Evolutionary conservation across 2,113 vertebrate genomes (phyloP).

Genomic region (Lutjanus erythropterus): DNA sequence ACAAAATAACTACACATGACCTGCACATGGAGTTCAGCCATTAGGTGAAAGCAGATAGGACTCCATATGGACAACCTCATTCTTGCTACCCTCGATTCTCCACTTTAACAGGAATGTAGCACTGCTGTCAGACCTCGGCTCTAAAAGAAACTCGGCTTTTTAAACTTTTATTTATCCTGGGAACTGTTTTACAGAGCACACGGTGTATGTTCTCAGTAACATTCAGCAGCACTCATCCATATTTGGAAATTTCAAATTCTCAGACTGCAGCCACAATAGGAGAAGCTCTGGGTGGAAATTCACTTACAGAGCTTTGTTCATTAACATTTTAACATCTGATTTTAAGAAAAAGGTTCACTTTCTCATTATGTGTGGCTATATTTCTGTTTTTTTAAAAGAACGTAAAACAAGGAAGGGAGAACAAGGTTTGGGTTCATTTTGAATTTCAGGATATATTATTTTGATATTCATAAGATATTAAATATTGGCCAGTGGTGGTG

Average conservation of each 20-base stretch:
- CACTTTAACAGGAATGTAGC: slow-evolving; percentile 55
- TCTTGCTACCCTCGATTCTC: slow-evolving; percentile 1
- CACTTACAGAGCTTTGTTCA: neutral
- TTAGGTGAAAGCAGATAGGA: slow-evolving; percentile 73
- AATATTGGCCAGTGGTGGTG: neutral
- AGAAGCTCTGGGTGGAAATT: slow-evolving; percentile 14
- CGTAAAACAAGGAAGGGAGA: neutral
- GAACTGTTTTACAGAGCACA: slow-evolving; percentile 21
- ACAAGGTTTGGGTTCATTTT: neutral
- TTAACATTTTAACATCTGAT: slow-evolving; percentile 22
- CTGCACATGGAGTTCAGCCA: slow-evolving; percentile 46
- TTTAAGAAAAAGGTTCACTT: neutral
- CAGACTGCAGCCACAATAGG: slow-evolving; percentile 3
- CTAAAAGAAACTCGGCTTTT: slow-evolving; percentile 30
- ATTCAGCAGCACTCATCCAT: slow-evolving; percentile 17
- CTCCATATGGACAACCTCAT: slow-evolving; percentile 66
- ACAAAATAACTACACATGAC: slow-evolving; percentile 48
- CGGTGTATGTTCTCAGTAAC: slow-evolving; percentile 12
- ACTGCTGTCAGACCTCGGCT: slow-evolving; percentile 44
- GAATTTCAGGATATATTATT: neutral
- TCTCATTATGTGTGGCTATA: neutral
- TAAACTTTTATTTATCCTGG: slow-evolving; percentile 49
- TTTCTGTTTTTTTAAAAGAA: neutral
- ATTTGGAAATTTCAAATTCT: slow-evolving; percentile 15
- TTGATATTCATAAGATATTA: slow-evolving; percentile 9